phyloP scores from a whole-genome alignment of 2,113 vertebrate species.

The Plotosus lineatus region DNA sequence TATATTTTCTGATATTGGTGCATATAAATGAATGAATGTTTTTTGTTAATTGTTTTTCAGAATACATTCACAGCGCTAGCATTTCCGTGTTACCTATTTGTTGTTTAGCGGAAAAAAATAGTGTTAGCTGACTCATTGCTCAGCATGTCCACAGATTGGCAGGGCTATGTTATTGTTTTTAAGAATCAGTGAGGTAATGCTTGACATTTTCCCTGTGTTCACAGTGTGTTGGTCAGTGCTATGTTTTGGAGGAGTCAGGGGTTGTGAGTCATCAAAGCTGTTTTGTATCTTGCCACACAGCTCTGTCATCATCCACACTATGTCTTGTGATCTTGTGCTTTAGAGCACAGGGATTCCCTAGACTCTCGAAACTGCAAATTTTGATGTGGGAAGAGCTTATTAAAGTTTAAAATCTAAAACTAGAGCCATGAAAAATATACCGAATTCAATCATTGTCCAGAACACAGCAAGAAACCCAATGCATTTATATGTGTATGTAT shows the following conservation, averaged over 20 bases:
- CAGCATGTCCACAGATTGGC: neutral
- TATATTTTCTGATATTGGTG: neutral
- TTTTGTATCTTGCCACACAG: slow-evolving; percentile 28
- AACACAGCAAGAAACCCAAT: neutral
- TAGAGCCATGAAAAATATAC: neutral
- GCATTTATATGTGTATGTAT: neutral
- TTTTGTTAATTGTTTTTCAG: neutral
- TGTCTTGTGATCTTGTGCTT: slow-evolving; percentile 23
- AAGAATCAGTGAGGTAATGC: neutral
- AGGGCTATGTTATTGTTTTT: neutral
- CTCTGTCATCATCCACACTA: slow-evolving; percentile 26
- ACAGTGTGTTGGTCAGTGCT: neutral
- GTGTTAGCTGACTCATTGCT: neutral
- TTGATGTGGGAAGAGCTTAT: neutral
- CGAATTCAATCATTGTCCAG: neutral
- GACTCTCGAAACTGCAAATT: neutral
- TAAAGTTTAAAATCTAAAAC: neutral
- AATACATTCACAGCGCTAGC: neutral
- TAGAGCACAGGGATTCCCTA: slow-evolving; percentile 37
- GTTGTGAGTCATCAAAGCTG: slow-evolving; percentile 17
- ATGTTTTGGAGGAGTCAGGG: slow-evolving; percentile 26
- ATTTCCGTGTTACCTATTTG: neutral
- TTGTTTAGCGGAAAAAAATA: neutral
- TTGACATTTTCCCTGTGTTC: slow-evolving; percentile 8
- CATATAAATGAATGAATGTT: neutral